Conservation (phyloP, 2,797 vertebrate species). For the Mionectes olivaceus region DNA sequence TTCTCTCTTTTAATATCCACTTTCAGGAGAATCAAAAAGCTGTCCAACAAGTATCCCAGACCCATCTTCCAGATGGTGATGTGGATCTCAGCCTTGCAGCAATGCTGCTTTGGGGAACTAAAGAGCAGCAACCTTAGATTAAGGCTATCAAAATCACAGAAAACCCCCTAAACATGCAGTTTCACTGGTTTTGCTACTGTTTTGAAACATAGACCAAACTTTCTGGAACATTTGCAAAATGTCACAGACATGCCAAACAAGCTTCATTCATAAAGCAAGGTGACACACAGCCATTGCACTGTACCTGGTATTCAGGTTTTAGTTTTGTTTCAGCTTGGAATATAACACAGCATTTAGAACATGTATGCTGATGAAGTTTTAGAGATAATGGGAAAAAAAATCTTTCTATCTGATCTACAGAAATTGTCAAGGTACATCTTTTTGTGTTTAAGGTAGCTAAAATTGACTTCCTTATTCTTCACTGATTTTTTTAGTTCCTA, state of each 20-base stretch:
- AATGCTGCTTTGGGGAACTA: neutral
- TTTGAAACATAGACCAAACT: neutral
- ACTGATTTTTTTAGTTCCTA: neutral
- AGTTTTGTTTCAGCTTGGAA: neutral
- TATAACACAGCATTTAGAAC: neutral
- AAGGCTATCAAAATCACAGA: neutral
- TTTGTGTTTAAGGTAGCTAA: neutral
- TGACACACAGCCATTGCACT: neutral
- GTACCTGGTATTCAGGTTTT: neutral
- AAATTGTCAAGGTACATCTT: neutral
- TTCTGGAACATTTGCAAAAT: neutral
- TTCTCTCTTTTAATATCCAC: neutral
- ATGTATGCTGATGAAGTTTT: neutral
- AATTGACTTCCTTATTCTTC: neutral
- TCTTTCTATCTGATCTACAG: neutral
- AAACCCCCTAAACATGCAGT: neutral
- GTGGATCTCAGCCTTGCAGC: neutral
- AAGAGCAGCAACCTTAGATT: neutral
- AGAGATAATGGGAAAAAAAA: neutral
- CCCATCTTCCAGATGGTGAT: neutral
- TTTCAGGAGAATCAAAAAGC: neutral
- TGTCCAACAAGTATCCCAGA: neutral
- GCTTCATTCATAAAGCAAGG: neutral
- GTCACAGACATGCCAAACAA: neutral
- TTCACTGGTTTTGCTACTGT: neutral